A percentile compares a stretch with the other conserved stretches of the same genome.
These are phyloP conservation scores for Coelopa frigida DNA, from an alignment of 1,140 invertebrate species.

Conservation along the genomic window DNA sequence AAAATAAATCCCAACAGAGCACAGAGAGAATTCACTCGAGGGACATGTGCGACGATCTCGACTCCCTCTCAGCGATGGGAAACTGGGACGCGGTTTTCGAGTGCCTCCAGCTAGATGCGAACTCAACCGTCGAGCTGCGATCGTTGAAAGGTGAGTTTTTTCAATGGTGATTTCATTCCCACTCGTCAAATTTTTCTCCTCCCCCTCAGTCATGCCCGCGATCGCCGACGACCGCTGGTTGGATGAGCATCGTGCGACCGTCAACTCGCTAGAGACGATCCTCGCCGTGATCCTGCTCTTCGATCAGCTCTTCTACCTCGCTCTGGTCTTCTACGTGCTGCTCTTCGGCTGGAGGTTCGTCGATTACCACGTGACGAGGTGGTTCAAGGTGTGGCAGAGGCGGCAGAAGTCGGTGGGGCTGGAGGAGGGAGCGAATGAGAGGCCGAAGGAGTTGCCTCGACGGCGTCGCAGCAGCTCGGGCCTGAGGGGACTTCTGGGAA, in stretches of 20 bases:
- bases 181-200: neutral
- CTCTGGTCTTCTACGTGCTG: neutral
- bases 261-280: slow-evolving; percentile 6
- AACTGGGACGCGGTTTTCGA: slow-evolving; percentile 7
- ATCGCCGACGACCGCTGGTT: slow-evolving; percentile 1
- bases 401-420: no score
- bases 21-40: no score
- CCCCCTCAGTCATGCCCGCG: neutral
- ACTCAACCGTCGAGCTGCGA: slow-evolving; percentile 5
- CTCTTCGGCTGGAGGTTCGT: no score
- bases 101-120: slow-evolving; percentile 7
- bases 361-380: no score
- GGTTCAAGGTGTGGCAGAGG: no score
- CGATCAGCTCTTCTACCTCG: slow-evolving; percentile 2
- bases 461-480: no score
- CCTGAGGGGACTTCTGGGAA: no score
- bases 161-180: no score
- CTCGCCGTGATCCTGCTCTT: slow-evolving; percentile 5
- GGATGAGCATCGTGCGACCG: slow-evolving; percentile 1
- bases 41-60: slow-evolving; percentile 1
- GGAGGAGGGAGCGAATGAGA: no score
- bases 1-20: no score
- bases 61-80: neutral
- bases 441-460: no score
- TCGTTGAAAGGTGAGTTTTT: slow-evolving; percentile 7